Base-by-base conservation (phyloP, 1,140 invertebrate genomes). In the Temnothorax longispinosus region DNA sequence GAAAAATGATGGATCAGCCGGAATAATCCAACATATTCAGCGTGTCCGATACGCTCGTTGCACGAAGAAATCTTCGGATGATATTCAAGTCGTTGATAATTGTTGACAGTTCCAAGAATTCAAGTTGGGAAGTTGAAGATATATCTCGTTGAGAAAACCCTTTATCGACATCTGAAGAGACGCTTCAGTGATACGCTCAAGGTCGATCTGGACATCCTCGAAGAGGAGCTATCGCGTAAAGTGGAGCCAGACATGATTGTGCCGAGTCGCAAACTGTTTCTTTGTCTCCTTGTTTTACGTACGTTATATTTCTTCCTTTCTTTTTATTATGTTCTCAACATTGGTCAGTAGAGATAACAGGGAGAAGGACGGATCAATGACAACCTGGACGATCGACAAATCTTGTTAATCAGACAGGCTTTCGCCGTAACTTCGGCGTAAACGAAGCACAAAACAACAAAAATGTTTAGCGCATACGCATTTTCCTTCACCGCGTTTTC, bases 401-500 rank as follows among this genome's bases (percentile, higher is more conserved):
- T 85, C 41, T 84, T n/a, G 54, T 65, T 47, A 62, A 65, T 77
- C 60, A 13, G 54, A 60, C 27, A 75, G 69, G 60, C 47, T 78
- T 54, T 78, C n/a, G 58, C 62, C 82, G 11, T 1, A 27, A 78
- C 54, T 32, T 41, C 27, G 74, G 35, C 62, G 64, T 32, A 69
- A 65, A 88, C 58, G 27, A 90, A 78, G 76, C 75, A 86, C 76
- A 82, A 87, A 76, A 15, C n/a, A 60, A 74, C n/a, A 47, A 52
- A 74, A 18, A 78, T 67, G 35, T 77, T 27, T 62, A 35, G 50
- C 81, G 38, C 50, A 71, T 69, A 75, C 86, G 76, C 77, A 90
- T 90, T 91, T 90, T 64, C 89, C 89, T 88, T 90, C 72, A 87
- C 72, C 89, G 77, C 64, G 89, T 91, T 86, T 1, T 89, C 80